Percentiles rank a stretch among this genome's conserved stretches.
Evolutionary conservation across 1,140 invertebrate species (phyloP).

Genomic region (Thaumetopoea pityocampa): DNA sequence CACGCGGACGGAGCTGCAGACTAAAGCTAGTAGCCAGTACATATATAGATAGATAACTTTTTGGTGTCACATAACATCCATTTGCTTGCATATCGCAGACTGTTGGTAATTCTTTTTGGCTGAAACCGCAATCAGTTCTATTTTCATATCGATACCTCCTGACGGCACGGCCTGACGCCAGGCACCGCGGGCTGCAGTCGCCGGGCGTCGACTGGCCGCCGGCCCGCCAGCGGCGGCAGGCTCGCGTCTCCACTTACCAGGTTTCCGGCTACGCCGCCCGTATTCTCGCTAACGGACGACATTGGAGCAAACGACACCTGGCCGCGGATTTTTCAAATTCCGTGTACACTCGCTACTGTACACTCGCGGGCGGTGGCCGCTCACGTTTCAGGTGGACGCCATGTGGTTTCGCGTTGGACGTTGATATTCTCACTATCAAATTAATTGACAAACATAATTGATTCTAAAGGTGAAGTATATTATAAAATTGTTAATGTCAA

Average conservation of each 20-base stretch:
- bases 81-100: no score
- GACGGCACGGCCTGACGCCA: constrained; percentile 2
- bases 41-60: no score
- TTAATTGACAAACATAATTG: no score
- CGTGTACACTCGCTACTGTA: constrained; percentile 3
- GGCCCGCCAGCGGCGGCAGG: constrained; percentile 7
- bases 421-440: no score
- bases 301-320: constrained; percentile 8
- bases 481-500: no score
- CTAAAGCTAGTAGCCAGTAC: no score
- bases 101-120: no score
- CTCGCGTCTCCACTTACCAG: constrained; percentile 9
- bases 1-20: no score
- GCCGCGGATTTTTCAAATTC: constrained; percentile 25
- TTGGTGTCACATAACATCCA: no score
- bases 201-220: constrained; percentile 18
- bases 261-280: constrained; percentile 9
- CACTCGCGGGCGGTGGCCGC: background rate
- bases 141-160: no score
- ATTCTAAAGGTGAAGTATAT: no score
- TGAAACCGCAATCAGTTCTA: no score
- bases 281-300: constrained; percentile 9
- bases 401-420: background rate
- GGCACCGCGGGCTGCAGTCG: constrained; percentile 1
- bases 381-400: background rate